These are phyloP conservation scores for Epizoanthus scotinus DNA, from an alignment of 92 coral and sea anemone genomes.

Conservation along the genomic window DNA sequence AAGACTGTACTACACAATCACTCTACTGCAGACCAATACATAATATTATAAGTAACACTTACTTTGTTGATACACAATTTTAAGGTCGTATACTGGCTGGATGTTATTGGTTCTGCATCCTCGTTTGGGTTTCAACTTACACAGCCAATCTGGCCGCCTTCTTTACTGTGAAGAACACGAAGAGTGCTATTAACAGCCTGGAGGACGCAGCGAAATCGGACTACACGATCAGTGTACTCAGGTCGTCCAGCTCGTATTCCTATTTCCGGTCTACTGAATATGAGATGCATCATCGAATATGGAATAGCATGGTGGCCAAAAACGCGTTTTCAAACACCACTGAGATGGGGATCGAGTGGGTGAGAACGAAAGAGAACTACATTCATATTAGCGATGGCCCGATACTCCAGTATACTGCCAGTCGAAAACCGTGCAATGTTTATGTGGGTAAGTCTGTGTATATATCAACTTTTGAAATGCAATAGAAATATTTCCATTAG, in stretches of 20 bases:
- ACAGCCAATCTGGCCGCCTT: slow-evolving; percentile 82
- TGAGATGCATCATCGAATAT: slow-evolving; percentile 13
- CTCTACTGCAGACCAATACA: too few relatives aligned
- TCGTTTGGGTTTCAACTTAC: slow-evolving; percentile 79
- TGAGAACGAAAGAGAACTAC: slow-evolving; percentile 55
- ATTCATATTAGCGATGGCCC: slow-evolving; percentile 73
- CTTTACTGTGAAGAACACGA: slow-evolving; percentile 56
- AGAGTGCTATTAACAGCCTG: slow-evolving; percentile 47
- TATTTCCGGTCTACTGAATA: slow-evolving; percentile 32
- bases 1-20: too few relatives aligned
- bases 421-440: slow-evolving; percentile 72
- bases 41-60: too few relatives aligned
- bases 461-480: too few relatives aligned
- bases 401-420: slow-evolving; percentile 37
- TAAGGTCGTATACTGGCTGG: slow-evolving; percentile 74
- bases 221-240: slow-evolving; percentile 44
- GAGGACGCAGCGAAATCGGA: slow-evolving; percentile 52
- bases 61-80: neutral
- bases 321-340: slow-evolving; percentile 62
- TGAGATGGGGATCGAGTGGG: slow-evolving; percentile 54
- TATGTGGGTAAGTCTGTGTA: slow-evolving; percentile 42
- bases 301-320: slow-evolving; percentile 18
- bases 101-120: slow-evolving; percentile 74
- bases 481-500: too few relatives aligned
- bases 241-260: slow-evolving; percentile 49